phyloP scores from a whole-genome alignment of 1,140 invertebrate genomes.

The Radopholus similis region DNA sequence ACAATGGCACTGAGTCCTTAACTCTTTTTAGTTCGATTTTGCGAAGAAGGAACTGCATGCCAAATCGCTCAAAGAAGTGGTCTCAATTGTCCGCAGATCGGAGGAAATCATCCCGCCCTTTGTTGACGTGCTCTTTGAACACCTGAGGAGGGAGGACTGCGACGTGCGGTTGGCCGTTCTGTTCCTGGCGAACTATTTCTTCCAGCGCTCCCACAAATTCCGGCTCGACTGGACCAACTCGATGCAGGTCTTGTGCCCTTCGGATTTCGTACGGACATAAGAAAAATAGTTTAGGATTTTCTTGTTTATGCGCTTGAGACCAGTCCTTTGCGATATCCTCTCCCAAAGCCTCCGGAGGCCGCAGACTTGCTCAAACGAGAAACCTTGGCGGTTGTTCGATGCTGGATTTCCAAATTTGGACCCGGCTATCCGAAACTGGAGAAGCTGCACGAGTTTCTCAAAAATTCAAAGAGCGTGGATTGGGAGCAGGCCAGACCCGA shows the following conservation, averaged over 20 bases:
- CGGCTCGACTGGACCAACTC: constrained; percentile 36
- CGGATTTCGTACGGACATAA: neutral
- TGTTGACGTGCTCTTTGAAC: constrained; percentile 37
- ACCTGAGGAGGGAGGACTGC: constrained; percentile 31
- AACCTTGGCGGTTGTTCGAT: constrained; percentile 41
- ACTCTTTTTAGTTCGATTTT: constrained; percentile 38
- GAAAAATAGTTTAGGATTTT: constrained; percentile 38
- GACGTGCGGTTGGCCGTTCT: constrained; percentile 37
- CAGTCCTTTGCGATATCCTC: constrained; percentile 45
- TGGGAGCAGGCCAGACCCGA: constrained; percentile 30
- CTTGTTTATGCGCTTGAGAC: constrained; percentile 45
- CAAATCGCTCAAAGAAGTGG: constrained; percentile 29
- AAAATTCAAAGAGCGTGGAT: constrained; percentile 41
- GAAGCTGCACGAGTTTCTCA: constrained; percentile 38
- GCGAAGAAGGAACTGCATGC: constrained; percentile 36
- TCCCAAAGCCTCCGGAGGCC: constrained; percentile 34
- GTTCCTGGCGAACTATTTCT: constrained; percentile 41
- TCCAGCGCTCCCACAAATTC: constrained; percentile 47
- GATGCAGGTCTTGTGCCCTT: constrained; percentile 25
- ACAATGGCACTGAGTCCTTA: neutral
- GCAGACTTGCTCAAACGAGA: constrained; percentile 37
- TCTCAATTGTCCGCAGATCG: constrained; percentile 22
- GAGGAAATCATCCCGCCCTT: constrained; percentile 34
- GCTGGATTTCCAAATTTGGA: constrained; percentile 44
- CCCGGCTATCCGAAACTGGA: constrained; percentile 36